These are phyloP conservation scores for Drosophila nr. perissopoda DNA, from an alignment of 2,888 invertebrate genomes.

Conservation along the genomic window DNA sequence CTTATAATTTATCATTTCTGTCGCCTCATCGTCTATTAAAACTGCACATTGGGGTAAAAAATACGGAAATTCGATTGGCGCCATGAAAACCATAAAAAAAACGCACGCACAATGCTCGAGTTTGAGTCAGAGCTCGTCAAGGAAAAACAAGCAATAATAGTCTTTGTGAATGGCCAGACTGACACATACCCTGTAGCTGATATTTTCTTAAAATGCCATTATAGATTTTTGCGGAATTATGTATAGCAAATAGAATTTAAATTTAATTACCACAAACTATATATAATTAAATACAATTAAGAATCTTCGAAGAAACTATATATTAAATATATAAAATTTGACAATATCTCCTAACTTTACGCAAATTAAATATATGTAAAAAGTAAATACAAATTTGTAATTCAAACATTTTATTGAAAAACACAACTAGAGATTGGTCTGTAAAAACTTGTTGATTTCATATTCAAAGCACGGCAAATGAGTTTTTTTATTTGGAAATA, in stretches of 20 bases:
- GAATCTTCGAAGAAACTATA: neutral
- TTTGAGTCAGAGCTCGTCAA: conserved; percentile 39
- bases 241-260: neutral
- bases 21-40: conserved; percentile 47
- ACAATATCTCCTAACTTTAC: neutral
- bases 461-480: neutral
- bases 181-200: conserved; percentile 14
- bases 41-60: conserved; percentile 17
- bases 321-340: neutral
- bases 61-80: conserved; percentile 61
- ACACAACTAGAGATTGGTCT: neutral
- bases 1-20: conserved; percentile 31
- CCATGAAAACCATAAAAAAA: conserved; percentile 73
- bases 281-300: neutral
- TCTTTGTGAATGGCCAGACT: neutral
- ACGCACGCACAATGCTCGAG: conserved; percentile 41
- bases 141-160: conserved; percentile 28
- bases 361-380: neutral
- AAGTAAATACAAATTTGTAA: neutral
- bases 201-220: neutral
- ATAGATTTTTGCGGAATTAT: too few species aligned
- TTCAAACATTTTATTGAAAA: neutral
- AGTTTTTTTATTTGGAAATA: neutral
- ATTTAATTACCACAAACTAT: neutral
- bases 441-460: neutral